phyloP scores from a whole-genome alignment of 2,888 invertebrate genomes.

The Drosophila hamatofila region DNA sequence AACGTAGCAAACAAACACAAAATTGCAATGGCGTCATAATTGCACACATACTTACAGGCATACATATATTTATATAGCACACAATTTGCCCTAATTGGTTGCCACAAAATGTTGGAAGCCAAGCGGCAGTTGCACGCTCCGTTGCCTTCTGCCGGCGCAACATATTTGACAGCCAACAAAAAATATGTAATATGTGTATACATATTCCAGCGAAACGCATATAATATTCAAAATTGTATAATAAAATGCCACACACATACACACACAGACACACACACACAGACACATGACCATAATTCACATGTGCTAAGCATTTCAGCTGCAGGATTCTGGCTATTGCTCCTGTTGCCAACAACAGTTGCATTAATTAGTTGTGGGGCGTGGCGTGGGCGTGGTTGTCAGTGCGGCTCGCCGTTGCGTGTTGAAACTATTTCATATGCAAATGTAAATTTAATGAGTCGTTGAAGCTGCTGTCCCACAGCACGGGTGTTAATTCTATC shows the following conservation, averaged over 20 bases:
- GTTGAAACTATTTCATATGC: conserved; percentile 77
- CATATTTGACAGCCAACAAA: conserved; percentile 55
- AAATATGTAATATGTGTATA: conserved; percentile 18
- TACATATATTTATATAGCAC: conserved; percentile 24
- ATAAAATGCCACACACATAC: conserved; percentile 41
- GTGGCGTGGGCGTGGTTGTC: conserved; percentile 2
- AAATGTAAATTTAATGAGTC: conserved; percentile 79
- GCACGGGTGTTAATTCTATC: conserved; percentile 42
- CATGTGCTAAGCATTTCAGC: conserved; percentile 42
- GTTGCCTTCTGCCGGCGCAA: conserved; percentile 36
- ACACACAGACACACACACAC: conserved; percentile 3
- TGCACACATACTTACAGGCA: conserved; percentile 5
- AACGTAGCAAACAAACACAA: not conserved
- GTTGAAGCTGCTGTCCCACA: conserved; percentile 53
- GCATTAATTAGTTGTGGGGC: conserved; percentile 70
- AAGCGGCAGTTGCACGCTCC: conserved; percentile 35
- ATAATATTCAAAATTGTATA: conserved; percentile 55
- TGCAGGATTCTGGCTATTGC: conserved; percentile 42
- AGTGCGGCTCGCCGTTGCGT: conserved; percentile 36
- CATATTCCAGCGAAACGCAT: conserved; percentile 58
- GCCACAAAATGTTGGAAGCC: conserved; percentile 51
- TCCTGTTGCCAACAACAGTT: conserved; percentile 51
- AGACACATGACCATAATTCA: conserved; percentile 6
- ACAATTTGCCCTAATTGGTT: conserved; percentile 71
- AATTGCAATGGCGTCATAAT: conserved; percentile 50